Conservation (phyloP, 2,797 vertebrate genomes). For the Podargus strigoides region DNA sequence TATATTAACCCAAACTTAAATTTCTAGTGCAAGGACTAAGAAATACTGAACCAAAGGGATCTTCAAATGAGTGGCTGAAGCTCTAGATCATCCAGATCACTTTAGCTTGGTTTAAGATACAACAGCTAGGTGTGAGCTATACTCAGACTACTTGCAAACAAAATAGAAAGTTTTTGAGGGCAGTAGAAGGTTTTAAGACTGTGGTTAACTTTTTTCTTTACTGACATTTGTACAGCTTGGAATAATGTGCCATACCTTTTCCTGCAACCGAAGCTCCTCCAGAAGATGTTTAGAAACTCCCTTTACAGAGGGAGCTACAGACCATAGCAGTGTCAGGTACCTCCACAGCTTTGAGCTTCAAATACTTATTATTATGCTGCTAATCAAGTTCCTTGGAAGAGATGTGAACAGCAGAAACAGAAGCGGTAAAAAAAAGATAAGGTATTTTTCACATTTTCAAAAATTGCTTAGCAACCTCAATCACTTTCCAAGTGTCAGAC, state of each 20-base stretch:
- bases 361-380: not conserved
- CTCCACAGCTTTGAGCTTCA: not conserved
- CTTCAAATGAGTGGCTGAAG: not conserved
- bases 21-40: not conserved
- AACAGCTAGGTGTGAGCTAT: not conserved
- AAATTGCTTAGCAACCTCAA: not conserved
- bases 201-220: not conserved
- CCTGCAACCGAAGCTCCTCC: not conserved
- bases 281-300: not conserved
- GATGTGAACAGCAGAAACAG: not conserved
- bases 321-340: not conserved
- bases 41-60: not conserved
- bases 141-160: not conserved
- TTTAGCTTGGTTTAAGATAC: not conserved
- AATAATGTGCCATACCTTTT: not conserved
- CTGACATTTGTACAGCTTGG: not conserved
- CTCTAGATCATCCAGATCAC: not conserved
- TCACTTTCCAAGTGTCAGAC: not conserved
- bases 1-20: not conserved
- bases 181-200: not conserved
- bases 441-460: not conserved
- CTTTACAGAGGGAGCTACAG: not conserved
- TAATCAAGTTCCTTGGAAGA: not conserved
- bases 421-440: not conserved
- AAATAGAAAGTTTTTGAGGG: not conserved